phyloP scores from a whole-genome alignment of 1,140 invertebrate genomes.

The Chrysoperla carnea region DNA sequence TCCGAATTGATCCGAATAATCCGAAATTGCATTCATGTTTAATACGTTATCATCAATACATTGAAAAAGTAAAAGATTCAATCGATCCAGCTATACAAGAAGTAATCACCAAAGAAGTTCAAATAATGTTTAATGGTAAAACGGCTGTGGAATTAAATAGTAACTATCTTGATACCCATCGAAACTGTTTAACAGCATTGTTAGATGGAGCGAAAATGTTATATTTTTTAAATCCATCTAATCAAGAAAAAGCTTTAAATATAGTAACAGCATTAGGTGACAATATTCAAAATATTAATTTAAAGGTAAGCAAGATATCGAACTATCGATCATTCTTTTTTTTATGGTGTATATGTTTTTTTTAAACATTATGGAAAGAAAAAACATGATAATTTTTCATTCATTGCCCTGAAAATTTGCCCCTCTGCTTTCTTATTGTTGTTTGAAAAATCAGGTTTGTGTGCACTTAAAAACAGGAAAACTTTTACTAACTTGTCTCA shows the following conservation, averaged over 20 bases:
- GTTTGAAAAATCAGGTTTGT: too few relatives aligned
- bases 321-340: too few relatives aligned
- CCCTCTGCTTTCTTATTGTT: too few relatives aligned
- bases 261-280: conserved; percentile 40
- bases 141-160: conserved; percentile 47
- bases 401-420: too few relatives aligned
- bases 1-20: conserved; percentile 49
- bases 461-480: too few relatives aligned
- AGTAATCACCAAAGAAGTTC: conserved; percentile 58
- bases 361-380: too few relatives aligned
- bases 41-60: conserved; percentile 50
- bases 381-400: too few relatives aligned
- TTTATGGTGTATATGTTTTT: too few relatives aligned
- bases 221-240: conserved; percentile 40
- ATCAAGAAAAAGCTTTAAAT: conserved; percentile 38
- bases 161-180: conserved; percentile 44
- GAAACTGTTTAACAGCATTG: conserved; percentile 43
- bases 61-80: conserved; percentile 20
- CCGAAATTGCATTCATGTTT: conserved; percentile 72
- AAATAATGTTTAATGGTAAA: conserved; percentile 39
- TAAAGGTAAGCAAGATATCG: conserved; percentile 33
- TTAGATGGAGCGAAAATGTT: conserved; percentile 56
- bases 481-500: too few relatives aligned
- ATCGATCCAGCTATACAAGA: conserved; percentile 40
- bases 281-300: conserved; percentile 33